Evolutionary conservation across 2,888 invertebrate genomes (phyloP), one percentile per base, ranked within the genome.

Genomic region (Agrenia bidenticulata): DNA sequence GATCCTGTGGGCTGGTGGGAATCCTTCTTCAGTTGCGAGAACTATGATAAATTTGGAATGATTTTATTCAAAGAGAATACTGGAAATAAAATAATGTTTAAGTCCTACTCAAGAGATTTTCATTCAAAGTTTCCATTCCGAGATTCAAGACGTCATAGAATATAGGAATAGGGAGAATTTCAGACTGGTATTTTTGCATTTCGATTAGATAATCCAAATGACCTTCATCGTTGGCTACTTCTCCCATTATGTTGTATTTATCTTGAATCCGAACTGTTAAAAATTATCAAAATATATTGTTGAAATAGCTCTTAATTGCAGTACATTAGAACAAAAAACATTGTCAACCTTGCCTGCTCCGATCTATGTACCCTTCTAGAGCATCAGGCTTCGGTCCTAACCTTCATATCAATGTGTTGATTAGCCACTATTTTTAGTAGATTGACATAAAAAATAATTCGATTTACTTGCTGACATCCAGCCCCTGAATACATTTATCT

Each of bases 131-230:
- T 37, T 69, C 62, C 56, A 65, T 51, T n/a, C 69, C 69, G 9
- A 69, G 26, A 39, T 69, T 63, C 17, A 69, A 62, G 24, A 69
- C 63, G 13, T 69, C 69, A n/a, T 69, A 69, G 42, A 69, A 58
- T 39, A 69, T 61, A 0, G 69, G 69, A 13, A 69, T 63, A 0
- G 69, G 69, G 24, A 66, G 41, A 2, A 64, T 59, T 39, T 63
- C 63, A 7, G 57, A 56, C 37, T 69, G 69, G 17, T 32, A 61
- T 1, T 65, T 39, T 37, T 66, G 61, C 26, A 69, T 57, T 61
- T 69, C 63, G n/a, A 69, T 49, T 11, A 69, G 50, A 39, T 65
- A 69, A 39, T 66, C 69, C 2, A 69, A 26, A 23, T 69, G 69
- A n/a, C 59, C 51, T 32, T 60, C 63, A 32, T 66, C 63, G 2